Percentiles rank a stretch among this genome's conserved stretches.
phyloP scores from a whole-genome alignment of 2,113 vertebrate species.

The Arvicanthis niloticus region DNA sequence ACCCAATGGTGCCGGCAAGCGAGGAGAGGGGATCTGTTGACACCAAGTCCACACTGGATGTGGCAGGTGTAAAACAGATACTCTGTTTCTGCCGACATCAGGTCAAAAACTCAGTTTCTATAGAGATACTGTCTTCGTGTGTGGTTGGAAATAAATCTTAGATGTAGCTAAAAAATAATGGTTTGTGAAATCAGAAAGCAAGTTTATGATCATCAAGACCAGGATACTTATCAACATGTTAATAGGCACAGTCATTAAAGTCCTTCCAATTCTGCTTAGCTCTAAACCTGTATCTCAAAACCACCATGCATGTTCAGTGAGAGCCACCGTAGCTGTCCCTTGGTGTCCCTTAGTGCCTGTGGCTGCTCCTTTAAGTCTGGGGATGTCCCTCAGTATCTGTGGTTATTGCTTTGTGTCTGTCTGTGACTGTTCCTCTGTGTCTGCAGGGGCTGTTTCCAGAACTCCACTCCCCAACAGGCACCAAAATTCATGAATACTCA shows the following conservation, averaged over 20 bases:
- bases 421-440: neutral
- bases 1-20: neutral
- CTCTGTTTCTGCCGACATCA: neutral
- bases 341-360: neutral
- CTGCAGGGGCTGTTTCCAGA: neutral
- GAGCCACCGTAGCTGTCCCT: neutral
- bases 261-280: slow-evolving; percentile 14
- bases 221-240: neutral
- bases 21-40: neutral
- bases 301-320: neutral
- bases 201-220: neutral
- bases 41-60: neutral
- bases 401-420: neutral
- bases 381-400: neutral
- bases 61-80: neutral
- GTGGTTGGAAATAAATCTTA: neutral
- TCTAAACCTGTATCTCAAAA: neutral
- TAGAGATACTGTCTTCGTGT: neutral
- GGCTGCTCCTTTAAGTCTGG: neutral
- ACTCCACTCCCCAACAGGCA: neutral
- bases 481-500: neutral
- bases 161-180: neutral
- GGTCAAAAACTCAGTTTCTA: neutral
- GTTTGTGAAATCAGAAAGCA: neutral
- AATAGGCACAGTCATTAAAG: neutral